These are phyloP conservation scores for Eilema griseolum DNA, from an alignment of 2,888 invertebrate genomes.

Conservation along the genomic window DNA sequence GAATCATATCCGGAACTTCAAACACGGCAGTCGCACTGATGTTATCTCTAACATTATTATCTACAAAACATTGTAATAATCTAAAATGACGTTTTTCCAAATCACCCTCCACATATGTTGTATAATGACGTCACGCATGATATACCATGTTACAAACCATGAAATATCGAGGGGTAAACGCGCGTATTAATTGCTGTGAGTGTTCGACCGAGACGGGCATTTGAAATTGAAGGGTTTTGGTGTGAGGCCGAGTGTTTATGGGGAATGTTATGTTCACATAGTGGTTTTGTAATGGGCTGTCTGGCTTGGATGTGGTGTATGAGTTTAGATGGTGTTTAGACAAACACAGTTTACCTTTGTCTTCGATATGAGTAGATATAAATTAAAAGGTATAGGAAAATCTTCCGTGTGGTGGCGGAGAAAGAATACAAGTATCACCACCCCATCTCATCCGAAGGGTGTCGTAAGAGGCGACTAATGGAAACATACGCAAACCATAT, in stretches of 20 bases:
- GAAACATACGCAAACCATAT: too few species aligned
- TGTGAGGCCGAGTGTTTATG: conserved; percentile 11
- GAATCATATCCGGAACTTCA: not conserved
- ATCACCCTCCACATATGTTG: conserved; percentile 46
- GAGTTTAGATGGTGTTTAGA: not conserved
- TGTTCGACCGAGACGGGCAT: conserved; percentile 40
- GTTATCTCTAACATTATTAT: not conserved
- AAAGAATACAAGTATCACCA: too few species aligned
- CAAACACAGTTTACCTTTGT: not conserved
- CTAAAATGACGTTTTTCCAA: conserved; percentile 29
- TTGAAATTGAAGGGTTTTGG: conserved; percentile 19
- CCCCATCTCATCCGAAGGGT: too few species aligned
- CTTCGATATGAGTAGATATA: too few species aligned
- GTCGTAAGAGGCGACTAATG: too few species aligned
- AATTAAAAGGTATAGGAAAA: too few species aligned
- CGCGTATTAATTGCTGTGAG: conserved; percentile 50
- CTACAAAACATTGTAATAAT: not conserved
- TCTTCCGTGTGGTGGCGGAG: too few species aligned
- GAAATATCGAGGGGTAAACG: conserved; percentile 61
- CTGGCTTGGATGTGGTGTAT: not conserved
- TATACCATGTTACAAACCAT: conserved; percentile 56
- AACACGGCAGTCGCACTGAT: not conserved
- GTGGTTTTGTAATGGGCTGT: conserved; percentile 14
- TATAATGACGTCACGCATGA: conserved; percentile 49
- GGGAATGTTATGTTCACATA: conserved; percentile 19